Evolutionary conservation across 2,797 vertebrate genomes (phyloP).

Genomic region (Percopsis omiscomaycus): DNA sequence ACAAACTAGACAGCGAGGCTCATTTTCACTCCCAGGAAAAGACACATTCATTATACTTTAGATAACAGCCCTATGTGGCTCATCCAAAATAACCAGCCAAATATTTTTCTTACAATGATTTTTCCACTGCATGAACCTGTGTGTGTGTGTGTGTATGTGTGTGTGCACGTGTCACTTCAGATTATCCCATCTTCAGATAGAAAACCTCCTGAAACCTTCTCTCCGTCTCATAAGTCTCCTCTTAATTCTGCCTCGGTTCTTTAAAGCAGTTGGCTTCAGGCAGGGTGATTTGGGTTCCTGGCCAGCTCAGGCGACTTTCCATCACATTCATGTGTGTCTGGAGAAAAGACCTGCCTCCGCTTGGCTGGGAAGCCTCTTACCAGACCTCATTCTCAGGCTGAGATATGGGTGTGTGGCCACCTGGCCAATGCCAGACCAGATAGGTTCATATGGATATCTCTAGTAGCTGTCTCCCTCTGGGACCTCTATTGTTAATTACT

Average conservation of each 20-base stretch:
- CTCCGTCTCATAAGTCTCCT: slow-evolving; percentile 52
- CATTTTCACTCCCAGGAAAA: slow-evolving; percentile 24
- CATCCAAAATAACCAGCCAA: slow-evolving; percentile 39
- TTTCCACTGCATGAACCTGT: slow-evolving; percentile 37
- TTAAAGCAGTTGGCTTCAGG: slow-evolving; percentile 48
- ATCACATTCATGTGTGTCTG: slow-evolving; percentile 47
- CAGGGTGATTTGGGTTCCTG: slow-evolving; percentile 44
- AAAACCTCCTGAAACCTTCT: slow-evolving; percentile 28
- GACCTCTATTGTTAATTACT: slow-evolving; percentile 21
- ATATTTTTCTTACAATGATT: slow-evolving; percentile 24
- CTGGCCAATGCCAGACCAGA: slow-evolving; percentile 14
- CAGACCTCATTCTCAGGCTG: slow-evolving; percentile 16
- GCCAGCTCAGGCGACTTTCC: slow-evolving; percentile 47
- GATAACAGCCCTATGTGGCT: slow-evolving; percentile 36
- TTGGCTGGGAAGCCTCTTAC: slow-evolving; percentile 17
- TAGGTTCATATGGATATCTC: slow-evolving; percentile 8
- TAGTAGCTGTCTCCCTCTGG: slow-evolving; percentile 12
- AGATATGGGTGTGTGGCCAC: slow-evolving; percentile 25
- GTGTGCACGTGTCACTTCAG: slow-evolving; percentile 26
- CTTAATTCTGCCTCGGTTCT: slow-evolving; percentile 39
- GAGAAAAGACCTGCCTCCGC: slow-evolving; percentile 24
- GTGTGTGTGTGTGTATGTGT: slow-evolving; percentile 20
- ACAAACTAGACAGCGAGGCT: slow-evolving; percentile 40
- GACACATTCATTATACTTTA: slow-evolving; percentile 52
- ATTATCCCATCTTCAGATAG: slow-evolving; percentile 68